Evolutionary conservation across 2,113 vertebrate genomes (phyloP).

Genomic region (Grallaria varia): DNA sequence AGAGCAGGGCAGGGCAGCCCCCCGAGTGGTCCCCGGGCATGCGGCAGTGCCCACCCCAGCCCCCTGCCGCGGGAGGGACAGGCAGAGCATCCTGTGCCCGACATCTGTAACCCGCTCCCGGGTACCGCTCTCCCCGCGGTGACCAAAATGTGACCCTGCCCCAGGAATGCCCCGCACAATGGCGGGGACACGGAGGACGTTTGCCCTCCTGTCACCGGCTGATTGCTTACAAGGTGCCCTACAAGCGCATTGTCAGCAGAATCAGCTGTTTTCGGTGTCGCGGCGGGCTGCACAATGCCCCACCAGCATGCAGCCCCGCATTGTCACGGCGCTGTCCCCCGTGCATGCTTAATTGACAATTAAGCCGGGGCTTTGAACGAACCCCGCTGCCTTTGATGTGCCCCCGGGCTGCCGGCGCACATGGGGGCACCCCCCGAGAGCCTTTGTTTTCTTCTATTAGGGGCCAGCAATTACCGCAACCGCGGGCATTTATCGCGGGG

Average conservation of each 20-base stretch:
- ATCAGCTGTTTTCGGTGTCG: slow-evolving; percentile 96
- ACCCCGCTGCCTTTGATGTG: slow-evolving; percentile 84
- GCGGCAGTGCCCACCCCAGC: neutral
- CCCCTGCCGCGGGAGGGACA: neutral
- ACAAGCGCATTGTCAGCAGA: slow-evolving; percentile 87
- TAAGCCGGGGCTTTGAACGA: slow-evolving; percentile 86
- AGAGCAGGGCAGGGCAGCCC: fast-evolving
- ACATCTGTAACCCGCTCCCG: neutral
- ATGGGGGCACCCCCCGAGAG: slow-evolving; percentile 78
- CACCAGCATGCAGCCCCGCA: slow-evolving; percentile 85
- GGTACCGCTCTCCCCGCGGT: neutral
- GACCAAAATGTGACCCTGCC: slow-evolving; percentile 80
- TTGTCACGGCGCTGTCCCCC: slow-evolving; percentile 91
- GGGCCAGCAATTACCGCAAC: slow-evolving; percentile 86
- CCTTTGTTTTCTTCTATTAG: slow-evolving; percentile 91
- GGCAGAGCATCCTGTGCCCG: neutral
- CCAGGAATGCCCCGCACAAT: slow-evolving; percentile 79
- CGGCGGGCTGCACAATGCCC: slow-evolving; percentile 83
- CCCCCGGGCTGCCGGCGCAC: slow-evolving; percentile 81
- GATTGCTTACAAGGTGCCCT: slow-evolving; percentile 93
- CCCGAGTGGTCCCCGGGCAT: neutral
- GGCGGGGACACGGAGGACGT: slow-evolving; percentile 63
- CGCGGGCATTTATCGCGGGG: slow-evolving; percentile 89
- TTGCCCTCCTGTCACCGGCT: slow-evolving; percentile 74
- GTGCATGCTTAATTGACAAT: slow-evolving; percentile 99